Evolutionary conservation across 2,888 invertebrate genomes (phyloP).

Genomic region (Endotricha flammealis): DNA sequence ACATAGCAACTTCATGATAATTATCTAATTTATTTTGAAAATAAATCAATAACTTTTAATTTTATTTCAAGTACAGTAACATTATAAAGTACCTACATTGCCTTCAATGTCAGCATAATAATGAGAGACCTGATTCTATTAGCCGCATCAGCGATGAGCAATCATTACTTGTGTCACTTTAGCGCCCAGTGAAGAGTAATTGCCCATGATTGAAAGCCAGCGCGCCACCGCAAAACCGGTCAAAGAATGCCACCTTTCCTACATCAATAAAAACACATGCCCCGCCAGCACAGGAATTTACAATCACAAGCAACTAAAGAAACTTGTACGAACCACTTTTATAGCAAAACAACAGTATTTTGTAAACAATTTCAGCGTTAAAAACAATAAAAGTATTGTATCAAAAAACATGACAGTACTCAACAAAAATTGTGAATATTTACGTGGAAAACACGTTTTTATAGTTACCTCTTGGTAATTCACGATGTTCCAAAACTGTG

Average conservation of each 20-base stretch:
- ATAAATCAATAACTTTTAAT: no score
- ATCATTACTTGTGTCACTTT: slow-evolving; percentile 23
- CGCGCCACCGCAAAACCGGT: slow-evolving; percentile 38
- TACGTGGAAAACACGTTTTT: no score
- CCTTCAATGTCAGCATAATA: slow-evolving; percentile 1
- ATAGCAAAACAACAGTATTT: not conserved
- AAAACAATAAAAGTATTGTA: not conserved
- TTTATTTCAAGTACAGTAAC: no score
- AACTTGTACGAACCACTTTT: not conserved
- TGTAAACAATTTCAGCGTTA: not conserved
- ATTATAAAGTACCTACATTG: not conserved
- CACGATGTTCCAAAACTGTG: no score
- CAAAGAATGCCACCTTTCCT: slow-evolving; percentile 22
- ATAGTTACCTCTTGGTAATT: no score
- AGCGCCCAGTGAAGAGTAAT: slow-evolving; percentile 27
- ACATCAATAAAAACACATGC: slow-evolving; percentile 8
- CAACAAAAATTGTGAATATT: not conserved
- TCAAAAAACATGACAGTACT: not conserved
- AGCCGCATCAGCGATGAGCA: slow-evolving; percentile 24
- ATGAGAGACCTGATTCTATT: slow-evolving; percentile 9
- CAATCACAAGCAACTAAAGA: slow-evolving; percentile 1
- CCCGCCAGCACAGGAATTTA: slow-evolving; percentile 5
- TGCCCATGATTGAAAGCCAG: slow-evolving; percentile 33
- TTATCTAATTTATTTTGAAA: no score
- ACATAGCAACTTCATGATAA: no score